Evolutionary conservation across 2,888 invertebrate genomes (phyloP), one percentile per base, ranked within the genome.

Genomic region (Tetranychus piercei): DNA sequence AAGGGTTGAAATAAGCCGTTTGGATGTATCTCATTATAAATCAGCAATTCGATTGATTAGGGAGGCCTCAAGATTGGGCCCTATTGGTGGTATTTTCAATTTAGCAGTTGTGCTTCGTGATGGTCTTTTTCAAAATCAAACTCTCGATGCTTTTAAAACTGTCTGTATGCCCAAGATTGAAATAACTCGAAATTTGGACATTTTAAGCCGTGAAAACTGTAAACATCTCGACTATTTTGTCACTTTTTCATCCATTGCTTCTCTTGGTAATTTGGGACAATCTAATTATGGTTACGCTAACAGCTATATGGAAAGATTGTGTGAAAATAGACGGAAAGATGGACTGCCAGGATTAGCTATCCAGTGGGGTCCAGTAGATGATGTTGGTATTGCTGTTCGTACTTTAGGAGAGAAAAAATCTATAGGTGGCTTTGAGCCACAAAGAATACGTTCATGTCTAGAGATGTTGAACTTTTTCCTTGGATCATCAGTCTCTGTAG

Each of bases 331-430:
- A 75, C 90, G 89, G 83, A 86, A 85, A 67, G 89, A 88, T 80
- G 92, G 94, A 66, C 69, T 72, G 86, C 83, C 74, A 82, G 96
- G 86, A 75, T 82, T 89, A 73, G 89, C 73, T 67, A 92, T 99
- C 80, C 97, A 99, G 84, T 99, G 97, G 97, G 97, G 97, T 93
- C 96, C 69, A 91, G 97, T 80, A 96, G 97, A 84, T 97, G 97
- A 97, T 82, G 95, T 95, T 67, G 97, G 97, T 74, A 86, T 97
- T 75, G 87, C 96, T 77, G 84, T 91, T 81, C 93, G 94, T 80
- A 90, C 88, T 71, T 89, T 94, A 87, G 86, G 92, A 71, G 90
- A 80, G 73, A 94, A 94, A 82, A 91, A 92, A 73, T 92, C 92
- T 79, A 90, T 97, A 78, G 94, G 94, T 77, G 97, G 97, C 78